Base-by-base conservation (phyloP, 2,797 vertebrate genomes). In the Mus caroli region DNA sequence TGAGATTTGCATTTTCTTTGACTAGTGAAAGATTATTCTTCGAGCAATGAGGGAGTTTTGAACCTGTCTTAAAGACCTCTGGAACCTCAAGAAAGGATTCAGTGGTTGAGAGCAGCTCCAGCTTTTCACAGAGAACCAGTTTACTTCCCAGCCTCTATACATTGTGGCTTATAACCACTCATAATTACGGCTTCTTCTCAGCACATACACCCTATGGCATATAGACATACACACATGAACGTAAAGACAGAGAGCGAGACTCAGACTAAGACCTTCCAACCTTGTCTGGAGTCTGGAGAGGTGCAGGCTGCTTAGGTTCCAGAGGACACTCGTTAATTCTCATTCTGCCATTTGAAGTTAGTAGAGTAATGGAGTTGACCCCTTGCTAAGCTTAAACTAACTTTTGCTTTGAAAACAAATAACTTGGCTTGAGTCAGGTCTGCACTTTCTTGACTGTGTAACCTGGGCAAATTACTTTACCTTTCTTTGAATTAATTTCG, bases 401-500 rank as follows among this genome's bases (percentile, higher is more conserved):
- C 87, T 64, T 94, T 93, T 92, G 34, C 88, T 95, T 93, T 50
- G 46, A 96, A 60, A 17, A 10, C 20, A 85, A 43, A 28, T 86
- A 73, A 73, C 43, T 76, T 80, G 43, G 31, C 95, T 94, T 95
- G 75, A 92, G 80, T 94, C 71, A 90, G 67, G 19, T 90, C 92
- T 92, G 24, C 40, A 80, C 31, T 69, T 83, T 67, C 26, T 31
- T 96, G 40, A 67, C 43, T 86, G 7, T 87, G 12, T 92, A 93
- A 88, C 37, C 22, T 26, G 31, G 17, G 4, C 79, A 94, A 83
- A 28, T 86, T 88, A 78, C 77, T 97, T 95, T 95, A 71, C 20
- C 10, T 96, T 83, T 91, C 64, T 96, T 96, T 82, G 88, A 96
- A 92, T n/a, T 88, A 24, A 37, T 46, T 89, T 94, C 83, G n/a